Base-by-base conservation (phyloP, 2,888 invertebrate species). In the Myopa tessellatipennis region DNA sequence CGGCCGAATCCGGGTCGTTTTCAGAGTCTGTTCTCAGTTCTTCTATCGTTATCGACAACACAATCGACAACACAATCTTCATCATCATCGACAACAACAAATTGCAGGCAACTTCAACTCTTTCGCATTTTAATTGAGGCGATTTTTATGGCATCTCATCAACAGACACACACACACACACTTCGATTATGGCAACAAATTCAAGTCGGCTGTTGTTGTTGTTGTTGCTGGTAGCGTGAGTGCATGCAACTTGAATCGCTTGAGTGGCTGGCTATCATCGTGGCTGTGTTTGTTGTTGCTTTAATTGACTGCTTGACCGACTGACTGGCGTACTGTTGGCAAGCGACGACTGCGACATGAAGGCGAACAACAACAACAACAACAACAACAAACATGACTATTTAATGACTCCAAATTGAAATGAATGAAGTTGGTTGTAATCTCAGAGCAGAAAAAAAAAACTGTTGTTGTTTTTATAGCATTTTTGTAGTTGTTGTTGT, bases 91-190 rank as follows among this genome's bases (percentile, higher is more conserved):
- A 38, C 12, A 65, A 34, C 65, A 52, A 52, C 50, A 65, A 52
- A 26, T 60, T 60, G 38, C 58, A 18, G 40, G 18, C 40, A 40
- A 72, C 40, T 36, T 60, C n/a, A 16, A 55, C 55, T n/a, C 67
- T 67, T 18, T 34, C 16, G 67, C 55, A 55, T 45, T 45, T 45
- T 74, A 74, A 74, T 74, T 74, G 58, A 36, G 14, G 74, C 67
- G 55, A 55, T 67, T 74, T 74, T 74, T 74, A 74, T 67, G 67
- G 67, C 50, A 67, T 74, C 65, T 65, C 67, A 74, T 67, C 74
- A 74, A 74, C 3, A 18, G 45, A 45, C 45, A 45, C 45, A 45
- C 45, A 45, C 45, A 45, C 61, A 74, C 74, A 65, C 55, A 65
- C 65, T 52, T n/a, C 74, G 74, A 67, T 74, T 74, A 74, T 58